Evolutionary conservation across 2,113 vertebrate species (phyloP), one percentile per base, ranked within the genome.

Genomic region (Hippocampus comes): DNA sequence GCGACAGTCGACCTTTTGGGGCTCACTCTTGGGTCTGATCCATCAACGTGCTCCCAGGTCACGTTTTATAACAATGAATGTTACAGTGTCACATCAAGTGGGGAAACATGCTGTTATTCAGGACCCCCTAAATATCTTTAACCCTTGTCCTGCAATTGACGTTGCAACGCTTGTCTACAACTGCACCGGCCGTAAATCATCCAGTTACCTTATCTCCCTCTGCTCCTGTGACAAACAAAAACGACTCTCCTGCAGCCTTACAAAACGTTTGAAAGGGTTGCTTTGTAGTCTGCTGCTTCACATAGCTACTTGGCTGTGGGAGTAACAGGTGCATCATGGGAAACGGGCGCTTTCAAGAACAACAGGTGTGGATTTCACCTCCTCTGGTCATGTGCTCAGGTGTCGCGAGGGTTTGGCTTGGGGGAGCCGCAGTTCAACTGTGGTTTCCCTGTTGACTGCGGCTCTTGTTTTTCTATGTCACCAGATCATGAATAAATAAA

Each of bases 301-400:
- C 80, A 82, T 71, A 86, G 85, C 74, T 76, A 68, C 73, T 51
- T 59, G 76, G 74, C 68, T 84, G 76, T 77, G 63, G 63, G 74
- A 76, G 82, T 71, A 85, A 83, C 84, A 87, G 86, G 82, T 91
- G 84, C 73, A 85, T 67, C 64, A 84, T 87, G 86, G 83, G 82
- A 89, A 84, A 63, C 64, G 20, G 66, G 63, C 23, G 66, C 57
- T 78, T 70, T 59, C 38, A 76, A 74, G 63, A 55, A 63, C 72
- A 10, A 75, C 68, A 4, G 75, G 86, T 88, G 81, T 90, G 63
- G 74, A 76, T 90, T 91, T 86, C 89, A 72, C 64, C 76, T 81
- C 89, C 80, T 82, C 63, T 3, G 82, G 87, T 78, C 56, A 27
- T 57, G 49, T 55, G 81, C 85, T 90, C 82, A 0, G 76, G 75